Evolutionary conservation across 2,888 invertebrate genomes (phyloP), one percentile per base, ranked within the genome.

Genomic region (Lobophora halterata): DNA sequence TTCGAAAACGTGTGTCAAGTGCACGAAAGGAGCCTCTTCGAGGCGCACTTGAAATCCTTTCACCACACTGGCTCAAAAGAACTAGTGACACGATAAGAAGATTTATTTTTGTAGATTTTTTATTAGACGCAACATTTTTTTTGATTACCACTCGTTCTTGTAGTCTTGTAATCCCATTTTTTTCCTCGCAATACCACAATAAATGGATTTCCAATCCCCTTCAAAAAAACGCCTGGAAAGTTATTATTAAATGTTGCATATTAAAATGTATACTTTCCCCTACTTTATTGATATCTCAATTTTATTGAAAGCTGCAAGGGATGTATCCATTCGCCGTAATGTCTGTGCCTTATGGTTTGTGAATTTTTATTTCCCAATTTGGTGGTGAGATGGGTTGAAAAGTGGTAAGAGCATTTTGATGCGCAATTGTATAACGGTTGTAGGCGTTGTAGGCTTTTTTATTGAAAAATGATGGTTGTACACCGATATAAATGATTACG

Each of bases 211-310:
- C n/a, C 57, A 47, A 45, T 59, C 71, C 68, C 62, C 55, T 35
- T 44, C 45, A 49, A 55, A 55, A n/a, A n/a, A 49, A 66, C 70
- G 73, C 71, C 38, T 52, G 52, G 46, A 50, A 58, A 57, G 61
- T 76, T 79, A 81, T 80, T 79, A 80, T 79, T 79, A 78, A 79
- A 80, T 79, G 79, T 79, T 79, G 79, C 81, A 79, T 80, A 79
- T 81, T 77, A 73, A 77, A 79, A 78, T 74, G 67, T 72, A 74
- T 68, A 59, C n/a, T 52, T 54, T 51, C 65, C 57, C 55, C 46
- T 49, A 45, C 5, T 44, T 57, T 67, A 66, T 67, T 64, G 66
- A 53, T 50, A 67, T 63, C 55, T 58, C 61, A 59, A 62, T 69
- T 71, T 71, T 71, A 73, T 68, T 70, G 71, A 61, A 57, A 49